phyloP scores from a whole-genome alignment of 2,113 vertebrate genomes.

The Oncorhynchus nerka region DNA sequence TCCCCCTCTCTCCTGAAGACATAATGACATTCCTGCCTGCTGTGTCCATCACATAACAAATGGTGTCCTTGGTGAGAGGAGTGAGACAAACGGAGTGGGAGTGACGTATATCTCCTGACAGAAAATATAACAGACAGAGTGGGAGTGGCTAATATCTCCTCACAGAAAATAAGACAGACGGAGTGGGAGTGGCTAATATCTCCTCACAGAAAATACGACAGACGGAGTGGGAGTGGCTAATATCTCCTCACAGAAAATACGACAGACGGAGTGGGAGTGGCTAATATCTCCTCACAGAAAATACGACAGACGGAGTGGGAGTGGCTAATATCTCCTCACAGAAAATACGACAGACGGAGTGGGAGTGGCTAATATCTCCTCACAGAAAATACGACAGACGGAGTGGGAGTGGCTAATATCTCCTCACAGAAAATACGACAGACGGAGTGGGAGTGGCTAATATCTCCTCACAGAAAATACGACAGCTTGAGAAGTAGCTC shows the following conservation, averaged over 20 bases:
- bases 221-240: too few relatives aligned
- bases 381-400: too few relatives aligned
- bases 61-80: conserved; percentile 13
- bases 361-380: conserved; percentile 19
- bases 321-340: conserved; percentile 33
- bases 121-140: conserved; percentile 21
- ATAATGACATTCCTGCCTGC: conserved; percentile 37
- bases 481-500: too few relatives aligned
- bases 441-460: too few relatives aligned
- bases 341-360: conserved; percentile 27
- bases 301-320: conserved; percentile 13
- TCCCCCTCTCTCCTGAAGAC: not conserved
- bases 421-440: too few relatives aligned
- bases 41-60: conserved; percentile 28
- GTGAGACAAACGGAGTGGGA: conserved; percentile 15
- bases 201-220: too few relatives aligned
- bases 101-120: conserved; percentile 35
- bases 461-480: too few relatives aligned
- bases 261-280: too few relatives aligned
- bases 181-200: conserved; percentile 21
- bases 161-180: conserved; percentile 26
- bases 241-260: too few relatives aligned
- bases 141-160: conserved; percentile 38
- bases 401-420: too few relatives aligned
- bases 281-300: too few relatives aligned